Evolutionary conservation across 2,797 vertebrate species (phyloP).

Genomic region (Clamator glandarius): DNA sequence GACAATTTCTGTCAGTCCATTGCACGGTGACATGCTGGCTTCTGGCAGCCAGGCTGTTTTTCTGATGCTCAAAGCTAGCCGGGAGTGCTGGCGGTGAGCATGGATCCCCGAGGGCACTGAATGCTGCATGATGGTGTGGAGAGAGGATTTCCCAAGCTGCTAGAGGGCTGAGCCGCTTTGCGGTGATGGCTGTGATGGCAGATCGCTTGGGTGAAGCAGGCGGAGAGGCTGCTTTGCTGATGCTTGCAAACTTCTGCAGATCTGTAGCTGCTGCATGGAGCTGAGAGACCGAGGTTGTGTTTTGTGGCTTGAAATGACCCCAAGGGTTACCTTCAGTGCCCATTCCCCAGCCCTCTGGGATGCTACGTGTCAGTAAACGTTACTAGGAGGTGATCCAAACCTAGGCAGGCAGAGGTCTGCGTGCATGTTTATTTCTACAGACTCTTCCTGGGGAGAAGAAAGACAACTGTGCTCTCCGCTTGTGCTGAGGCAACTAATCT

Average conservation of each 20-base stretch:
- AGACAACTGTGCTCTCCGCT: neutral
- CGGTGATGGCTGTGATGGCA: neutral
- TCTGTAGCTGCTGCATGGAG: neutral
- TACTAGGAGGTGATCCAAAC: neutral
- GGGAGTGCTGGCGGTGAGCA: neutral
- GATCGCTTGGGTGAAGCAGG: neutral
- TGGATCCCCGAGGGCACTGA: neutral
- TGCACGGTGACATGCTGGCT: neutral
- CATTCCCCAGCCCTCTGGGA: neutral
- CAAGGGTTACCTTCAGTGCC: neutral
- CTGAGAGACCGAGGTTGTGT: neutral
- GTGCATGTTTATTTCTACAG: neutral
- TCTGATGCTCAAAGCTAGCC: neutral
- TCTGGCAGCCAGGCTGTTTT: slow-evolving; percentile 3
- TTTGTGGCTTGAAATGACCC: neutral
- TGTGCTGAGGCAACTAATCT: neutral
- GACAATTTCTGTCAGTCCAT: neutral
- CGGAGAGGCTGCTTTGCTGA: neutral
- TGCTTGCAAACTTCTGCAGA: neutral
- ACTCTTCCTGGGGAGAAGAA: neutral
- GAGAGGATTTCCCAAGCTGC: slow-evolving; percentile 37
- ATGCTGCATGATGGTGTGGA: neutral
- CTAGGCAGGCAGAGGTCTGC: neutral
- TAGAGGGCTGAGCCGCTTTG: neutral
- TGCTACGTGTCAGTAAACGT: neutral